Evolutionary conservation across 2,888 invertebrate species (phyloP).

Genomic region (Lutraria lutraria): DNA sequence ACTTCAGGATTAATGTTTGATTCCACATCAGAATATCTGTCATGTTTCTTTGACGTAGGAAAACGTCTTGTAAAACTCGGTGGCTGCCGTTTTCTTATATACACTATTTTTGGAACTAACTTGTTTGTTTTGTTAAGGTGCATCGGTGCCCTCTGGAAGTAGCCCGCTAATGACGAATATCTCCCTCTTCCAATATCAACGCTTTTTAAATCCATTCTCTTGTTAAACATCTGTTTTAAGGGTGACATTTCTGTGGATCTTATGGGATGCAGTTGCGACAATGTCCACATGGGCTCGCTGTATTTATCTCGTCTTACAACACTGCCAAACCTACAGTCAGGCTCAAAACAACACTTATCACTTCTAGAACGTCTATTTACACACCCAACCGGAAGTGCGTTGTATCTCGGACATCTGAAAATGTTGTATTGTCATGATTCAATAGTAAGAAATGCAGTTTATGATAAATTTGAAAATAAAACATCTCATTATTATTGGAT

Average conservation of each 20-base stretch:
- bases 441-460: not conserved
- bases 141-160: not conserved
- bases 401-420: conserved; percentile 46
- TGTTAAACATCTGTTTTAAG: conserved; percentile 30
- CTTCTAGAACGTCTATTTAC: conserved; percentile 1
- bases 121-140: not conserved
- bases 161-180: not conserved
- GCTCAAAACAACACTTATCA: conserved; percentile 44
- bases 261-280: not conserved
- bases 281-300: not conserved
- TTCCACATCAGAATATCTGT: not conserved
- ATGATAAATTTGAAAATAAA: not conserved
- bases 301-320: not conserved
- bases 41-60: not conserved
- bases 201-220: conserved; percentile 9
- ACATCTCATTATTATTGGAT: too few species aligned
- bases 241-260: not conserved
- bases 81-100: not conserved
- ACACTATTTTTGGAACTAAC: not conserved
- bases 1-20: not conserved
- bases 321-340: conserved; percentile 42
- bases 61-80: not conserved
- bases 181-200: not conserved
- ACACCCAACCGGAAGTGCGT: conserved; percentile 46
- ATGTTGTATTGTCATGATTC: not conserved